Percentiles rank a stretch among this genome's conserved stretches.
Evolutionary conservation across 2,888 invertebrate species (phyloP).

Genomic region (Labia minor): DNA sequence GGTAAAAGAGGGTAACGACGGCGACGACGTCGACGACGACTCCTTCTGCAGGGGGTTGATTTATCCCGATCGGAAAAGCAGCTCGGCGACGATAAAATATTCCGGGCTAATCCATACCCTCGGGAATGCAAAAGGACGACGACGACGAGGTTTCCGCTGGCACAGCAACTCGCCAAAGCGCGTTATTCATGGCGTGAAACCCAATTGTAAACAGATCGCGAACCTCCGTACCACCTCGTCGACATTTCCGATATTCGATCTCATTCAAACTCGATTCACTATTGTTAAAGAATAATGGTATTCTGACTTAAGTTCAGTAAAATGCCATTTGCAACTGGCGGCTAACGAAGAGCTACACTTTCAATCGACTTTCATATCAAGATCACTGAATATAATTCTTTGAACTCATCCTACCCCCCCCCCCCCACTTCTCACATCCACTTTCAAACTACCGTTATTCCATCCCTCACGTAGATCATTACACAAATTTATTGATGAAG

Average conservation of each 20-base stretch:
- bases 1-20: background rate
- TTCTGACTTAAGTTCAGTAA: background rate
- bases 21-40: background rate
- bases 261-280: background rate
- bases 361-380: too few species aligned
- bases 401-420: too few species aligned
- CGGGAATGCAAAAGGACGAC: background rate
- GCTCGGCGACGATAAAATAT: background rate
- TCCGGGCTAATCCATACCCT: conserved; percentile 9
- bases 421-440: too few species aligned
- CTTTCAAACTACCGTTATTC: too few species aligned
- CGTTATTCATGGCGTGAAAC: conserved; percentile 5
- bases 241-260: background rate
- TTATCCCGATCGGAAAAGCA: conserved; percentile 13
- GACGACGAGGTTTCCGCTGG: background rate
- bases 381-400: too few species aligned
- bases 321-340: too few species aligned
- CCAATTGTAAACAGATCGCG: conserved; percentile 13
- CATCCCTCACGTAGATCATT: too few species aligned
- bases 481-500: too few species aligned
- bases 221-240: background rate
- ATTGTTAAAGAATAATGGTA: background rate
- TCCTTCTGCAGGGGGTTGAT: background rate
- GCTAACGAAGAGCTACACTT: too few species aligned
- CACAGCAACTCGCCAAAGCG: conserved; percentile 1